Evolutionary conservation across 2,113 vertebrate genomes (phyloP), one percentile per base, ranked within the genome.

Genomic region (Papio anubis): DNA sequence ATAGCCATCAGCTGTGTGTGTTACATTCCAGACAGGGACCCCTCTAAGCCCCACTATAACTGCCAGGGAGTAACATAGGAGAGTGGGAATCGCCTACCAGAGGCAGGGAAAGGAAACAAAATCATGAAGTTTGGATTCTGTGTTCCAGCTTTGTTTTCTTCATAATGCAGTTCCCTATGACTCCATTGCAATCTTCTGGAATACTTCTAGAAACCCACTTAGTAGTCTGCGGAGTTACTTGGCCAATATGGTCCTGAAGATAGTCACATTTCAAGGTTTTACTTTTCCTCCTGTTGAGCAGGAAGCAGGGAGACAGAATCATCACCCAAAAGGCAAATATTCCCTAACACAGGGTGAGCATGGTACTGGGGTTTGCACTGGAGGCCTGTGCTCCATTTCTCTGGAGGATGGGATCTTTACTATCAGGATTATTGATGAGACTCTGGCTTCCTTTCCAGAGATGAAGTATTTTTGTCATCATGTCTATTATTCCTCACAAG

Each of bases 391-490:
- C 18, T 10, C 66, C 32, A 10, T 38, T 88, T 72, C 35, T 27
- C 43, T 21, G 17, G 35, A 55, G 35, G 40, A 27, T 40, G 0
- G 52, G 13, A 70, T 27, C 11, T 55, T 79, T 92, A 82, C 61
- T 30, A 68, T 76, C 27, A 27, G 17, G 21, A 30, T 55, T 72
- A 21, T 6, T n/a, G 82, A 64, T 80, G 80, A 95, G 76, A 73
- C 27, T 61, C 80, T 64, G 52, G 52, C 59, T 93, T 92, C 84
- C 66, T 93, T 91, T 95, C 43, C 76, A 81, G 76, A 92, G 64
- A 87, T 43, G 52, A 81, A 88, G 21, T 89, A 89, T 95, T 97
- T 97, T 92, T 96, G 79, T 96, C 93, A 72, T 81, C 75, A 8
- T 93, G 75, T 92, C 93, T 92, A 21, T 93, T 95, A 48, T 66